Conservation (phyloP, 2,888 invertebrate species). For the Cantharis rustica region DNA sequence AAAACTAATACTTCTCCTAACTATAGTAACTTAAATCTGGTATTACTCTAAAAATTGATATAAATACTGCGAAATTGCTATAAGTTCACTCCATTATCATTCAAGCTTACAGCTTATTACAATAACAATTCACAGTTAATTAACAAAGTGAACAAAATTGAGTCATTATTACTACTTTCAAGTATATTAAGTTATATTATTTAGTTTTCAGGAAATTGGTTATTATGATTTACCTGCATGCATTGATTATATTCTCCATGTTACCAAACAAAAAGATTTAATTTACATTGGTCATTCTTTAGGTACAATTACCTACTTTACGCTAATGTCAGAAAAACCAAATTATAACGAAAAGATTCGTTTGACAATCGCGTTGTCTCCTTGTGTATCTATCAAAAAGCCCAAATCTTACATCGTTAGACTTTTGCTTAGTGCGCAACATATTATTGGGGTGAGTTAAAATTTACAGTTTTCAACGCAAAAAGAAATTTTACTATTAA, state of each 20-base stretch:
- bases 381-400: conserved; percentile 56
- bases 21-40: no score
- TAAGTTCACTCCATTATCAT: no score
- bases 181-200: no score
- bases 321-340: conserved; percentile 67
- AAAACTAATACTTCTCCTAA: no score
- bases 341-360: conserved; percentile 70
- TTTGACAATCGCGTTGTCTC: conserved; percentile 70
- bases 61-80: no score
- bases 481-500: no score
- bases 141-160: no score
- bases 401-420: not conserved
- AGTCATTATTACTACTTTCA: no score
- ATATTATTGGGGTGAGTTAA: not conserved
- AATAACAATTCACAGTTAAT: no score
- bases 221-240: conserved; percentile 74
- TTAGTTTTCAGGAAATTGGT: not conserved
- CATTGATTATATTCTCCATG: conserved; percentile 70
- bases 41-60: no score
- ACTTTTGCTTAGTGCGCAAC: not conserved
- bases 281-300: conserved; percentile 83
- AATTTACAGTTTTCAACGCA: no score
- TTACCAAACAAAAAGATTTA: conserved; percentile 64
- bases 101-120: no score
- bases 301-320: conserved; percentile 72